Conservation (phyloP, 2,888 invertebrate genomes). For the Eremobia ochroleuca region DNA sequence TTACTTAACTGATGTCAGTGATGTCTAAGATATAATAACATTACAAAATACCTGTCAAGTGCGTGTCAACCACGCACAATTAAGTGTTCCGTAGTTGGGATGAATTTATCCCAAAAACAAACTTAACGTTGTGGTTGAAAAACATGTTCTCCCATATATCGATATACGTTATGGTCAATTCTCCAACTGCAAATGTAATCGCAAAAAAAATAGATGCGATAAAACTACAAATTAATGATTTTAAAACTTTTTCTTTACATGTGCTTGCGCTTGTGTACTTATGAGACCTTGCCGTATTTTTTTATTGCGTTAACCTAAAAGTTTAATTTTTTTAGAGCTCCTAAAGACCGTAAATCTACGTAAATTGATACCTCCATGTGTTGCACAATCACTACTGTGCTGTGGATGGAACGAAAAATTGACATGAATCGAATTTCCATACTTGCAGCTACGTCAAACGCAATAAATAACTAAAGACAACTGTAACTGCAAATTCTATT, state of each 20-base stretch:
- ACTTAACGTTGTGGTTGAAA: neutral
- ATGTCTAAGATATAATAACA: neutral
- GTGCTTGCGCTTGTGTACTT: neutral
- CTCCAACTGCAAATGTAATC: neutral
- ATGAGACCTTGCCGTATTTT: neutral
- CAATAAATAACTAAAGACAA: constrained; percentile 21
- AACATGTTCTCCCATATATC: neutral
- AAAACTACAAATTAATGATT: neutral
- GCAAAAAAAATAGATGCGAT: neutral
- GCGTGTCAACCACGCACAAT: neutral
- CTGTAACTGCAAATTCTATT: constrained; percentile 25
- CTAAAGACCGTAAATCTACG: neutral
- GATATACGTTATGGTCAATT: neutral
- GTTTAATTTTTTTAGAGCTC: neutral
- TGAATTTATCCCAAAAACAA: neutral
- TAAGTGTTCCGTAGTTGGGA: neutral
- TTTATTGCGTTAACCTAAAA: neutral
- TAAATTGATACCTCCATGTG: neutral
- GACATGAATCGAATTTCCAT: neutral
- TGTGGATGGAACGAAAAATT: neutral
- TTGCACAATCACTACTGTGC: neutral
- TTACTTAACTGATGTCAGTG: neutral
- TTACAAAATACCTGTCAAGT: neutral
- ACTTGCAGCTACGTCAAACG: neutral
- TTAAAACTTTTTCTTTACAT: neutral